A percentile compares a stretch with the other conserved stretches of the same genome.
These are phyloP conservation scores for Drosophila insularis DNA, from an alignment of 1,140 invertebrate species.

Conservation along the genomic window DNA sequence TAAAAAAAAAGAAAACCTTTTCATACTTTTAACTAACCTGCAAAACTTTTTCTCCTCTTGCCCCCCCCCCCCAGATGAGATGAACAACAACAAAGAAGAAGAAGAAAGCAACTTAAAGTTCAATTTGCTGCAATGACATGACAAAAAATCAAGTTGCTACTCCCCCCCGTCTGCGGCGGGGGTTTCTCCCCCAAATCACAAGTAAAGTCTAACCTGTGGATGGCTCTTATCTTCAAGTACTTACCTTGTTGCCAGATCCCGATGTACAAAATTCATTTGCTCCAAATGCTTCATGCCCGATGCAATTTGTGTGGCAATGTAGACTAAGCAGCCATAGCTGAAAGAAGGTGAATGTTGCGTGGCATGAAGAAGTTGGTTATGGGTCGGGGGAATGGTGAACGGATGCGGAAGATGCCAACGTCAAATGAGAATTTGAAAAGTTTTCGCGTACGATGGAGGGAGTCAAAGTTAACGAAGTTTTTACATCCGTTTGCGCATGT, in stretches of 20 bases:
- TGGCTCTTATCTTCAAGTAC: constrained; percentile 63
- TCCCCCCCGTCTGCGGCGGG: background rate
- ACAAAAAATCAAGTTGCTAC: constrained; percentile 26
- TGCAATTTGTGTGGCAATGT: constrained; percentile 91
- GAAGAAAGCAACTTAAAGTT: constrained; percentile 42
- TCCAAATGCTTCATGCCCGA: constrained; percentile 94
- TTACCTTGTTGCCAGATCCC: constrained; percentile 90
- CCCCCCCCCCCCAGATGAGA: background rate
- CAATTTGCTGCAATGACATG: constrained; percentile 56
- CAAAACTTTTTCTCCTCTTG: constrained; percentile 32
- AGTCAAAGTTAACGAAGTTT: constrained; percentile 80
- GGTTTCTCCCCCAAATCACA: too few relatives aligned
- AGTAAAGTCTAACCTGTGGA: constrained; percentile 18
- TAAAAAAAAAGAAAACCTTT: constrained; percentile 14
- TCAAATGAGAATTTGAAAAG: constrained; percentile 79
- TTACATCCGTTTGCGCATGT: constrained; percentile 78
- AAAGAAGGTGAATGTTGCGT: constrained; percentile 16
- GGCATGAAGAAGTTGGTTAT: background rate
- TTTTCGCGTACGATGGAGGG: constrained; percentile 61
- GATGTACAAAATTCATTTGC: constrained; percentile 90
- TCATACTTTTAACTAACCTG: constrained; percentile 36
- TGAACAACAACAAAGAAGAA: background rate
- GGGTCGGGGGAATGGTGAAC: constrained; percentile 14
- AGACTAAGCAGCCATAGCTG: constrained; percentile 88
- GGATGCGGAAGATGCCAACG: constrained; percentile 60